These are phyloP conservation scores for Machaerirhynchus nigripectus DNA, from an alignment of 2,113 vertebrate species.

Conservation along the genomic window DNA sequence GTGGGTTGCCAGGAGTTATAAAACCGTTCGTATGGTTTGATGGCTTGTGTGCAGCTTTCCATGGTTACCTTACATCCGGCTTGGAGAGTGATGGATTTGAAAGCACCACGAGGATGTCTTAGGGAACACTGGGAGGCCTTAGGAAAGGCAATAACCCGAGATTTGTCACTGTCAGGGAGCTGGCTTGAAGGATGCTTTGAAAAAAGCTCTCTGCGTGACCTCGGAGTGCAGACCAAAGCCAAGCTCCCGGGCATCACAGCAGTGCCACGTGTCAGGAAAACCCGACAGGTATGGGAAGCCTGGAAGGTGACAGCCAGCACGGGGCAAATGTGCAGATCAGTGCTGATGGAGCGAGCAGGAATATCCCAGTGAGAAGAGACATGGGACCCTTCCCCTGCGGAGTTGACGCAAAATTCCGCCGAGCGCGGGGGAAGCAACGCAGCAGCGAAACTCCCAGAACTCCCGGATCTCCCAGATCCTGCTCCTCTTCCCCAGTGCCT, in stretches of 20 bases:
- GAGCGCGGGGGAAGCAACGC: rapidly evolving
- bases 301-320: not conserved
- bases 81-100: not conserved
- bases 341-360: not conserved
- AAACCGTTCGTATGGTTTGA: not conserved
- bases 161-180: conserved; percentile 30
- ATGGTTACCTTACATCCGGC: conserved; percentile 33
- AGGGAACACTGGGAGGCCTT: not conserved
- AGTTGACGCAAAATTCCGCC: rapidly evolving
- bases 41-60: not conserved
- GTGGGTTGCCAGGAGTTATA: conserved; percentile 39
- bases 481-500: not conserved
- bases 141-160: not conserved
- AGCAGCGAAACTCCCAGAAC: not conserved
- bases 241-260: not conserved
- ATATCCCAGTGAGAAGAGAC: not conserved
- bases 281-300: not conserved
- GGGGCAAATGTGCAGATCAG: not conserved
- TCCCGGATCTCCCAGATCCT: not conserved
- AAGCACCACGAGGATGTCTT: conserved; percentile 3
- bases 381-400: rapidly evolving
- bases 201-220: not conserved
- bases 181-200: conserved; percentile 16
- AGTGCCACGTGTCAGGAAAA: conserved; percentile 5
- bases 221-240: not conserved